These are phyloP conservation scores for Trichopoda pennipes DNA, from an alignment of 2,888 invertebrate genomes.

Conservation along the genomic window DNA sequence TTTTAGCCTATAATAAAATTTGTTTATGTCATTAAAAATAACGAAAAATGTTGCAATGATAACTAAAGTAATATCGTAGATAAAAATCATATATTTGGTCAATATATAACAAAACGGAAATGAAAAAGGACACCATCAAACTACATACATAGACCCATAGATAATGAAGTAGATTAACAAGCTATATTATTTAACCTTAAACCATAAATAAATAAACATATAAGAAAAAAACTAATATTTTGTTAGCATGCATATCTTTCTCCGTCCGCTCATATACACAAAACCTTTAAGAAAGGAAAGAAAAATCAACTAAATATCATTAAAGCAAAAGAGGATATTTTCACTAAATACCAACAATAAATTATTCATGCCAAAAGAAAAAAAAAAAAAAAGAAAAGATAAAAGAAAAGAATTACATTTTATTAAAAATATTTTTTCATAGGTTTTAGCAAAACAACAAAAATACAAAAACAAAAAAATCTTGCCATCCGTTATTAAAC, in stretches of 20 bases:
- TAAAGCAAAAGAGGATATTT: background rate
- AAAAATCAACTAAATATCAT: conserved; percentile 18
- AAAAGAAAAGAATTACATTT: too few relatives aligned
- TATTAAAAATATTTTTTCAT: conserved; percentile 3
- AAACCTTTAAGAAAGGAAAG: background rate
- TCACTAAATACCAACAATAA: background rate
- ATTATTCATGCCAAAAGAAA: background rate
- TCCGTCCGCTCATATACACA: conserved; percentile 60
- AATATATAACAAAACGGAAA: background rate
- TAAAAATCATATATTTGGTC: background rate
- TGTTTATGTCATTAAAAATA: background rate
- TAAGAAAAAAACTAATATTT: conserved; percentile 30
- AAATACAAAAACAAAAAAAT: background rate
- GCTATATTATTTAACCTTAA: background rate
- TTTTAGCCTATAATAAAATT: too few relatives aligned
- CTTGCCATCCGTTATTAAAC: conserved; percentile 66
- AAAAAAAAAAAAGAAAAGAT: too few relatives aligned
- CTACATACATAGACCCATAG: background rate
- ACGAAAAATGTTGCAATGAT: conserved; percentile 2
- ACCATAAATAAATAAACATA: background rate
- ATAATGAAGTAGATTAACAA: background rate
- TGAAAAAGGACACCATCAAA: background rate
- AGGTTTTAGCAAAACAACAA: conserved; percentile 26
- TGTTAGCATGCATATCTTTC: conserved; percentile 61
- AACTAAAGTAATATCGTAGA: background rate